Conservation (phyloP, 2,888 invertebrate species). For the Euproctis similis region DNA sequence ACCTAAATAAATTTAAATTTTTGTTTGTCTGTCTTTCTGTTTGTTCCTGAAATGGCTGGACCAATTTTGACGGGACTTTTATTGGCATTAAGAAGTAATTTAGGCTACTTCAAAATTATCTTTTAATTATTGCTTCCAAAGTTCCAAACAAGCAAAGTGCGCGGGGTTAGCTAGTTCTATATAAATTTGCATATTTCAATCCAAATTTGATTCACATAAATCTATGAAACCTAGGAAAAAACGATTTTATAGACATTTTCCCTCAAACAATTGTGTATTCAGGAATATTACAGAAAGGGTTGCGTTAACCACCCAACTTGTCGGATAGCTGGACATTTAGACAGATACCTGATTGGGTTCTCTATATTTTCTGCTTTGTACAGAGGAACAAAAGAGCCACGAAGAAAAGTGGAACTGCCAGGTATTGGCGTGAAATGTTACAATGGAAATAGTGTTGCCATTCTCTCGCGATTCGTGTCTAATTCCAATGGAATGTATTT, state of each 20-base stretch:
- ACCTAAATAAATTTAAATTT: too few species aligned
- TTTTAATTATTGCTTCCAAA: too few species aligned
- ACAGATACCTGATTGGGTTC: conserved; percentile 54
- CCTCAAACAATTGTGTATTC: conserved; percentile 11
- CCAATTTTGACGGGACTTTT: too few species aligned
- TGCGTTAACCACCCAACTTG: conserved; percentile 25
- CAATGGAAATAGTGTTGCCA: conserved; percentile 46
- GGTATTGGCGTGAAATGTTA: conserved; percentile 31
- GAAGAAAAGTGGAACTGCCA: conserved; percentile 40
- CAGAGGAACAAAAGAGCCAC: conserved; percentile 33
- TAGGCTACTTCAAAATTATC: too few species aligned
- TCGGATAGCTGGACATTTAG: conserved; percentile 36
- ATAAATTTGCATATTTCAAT: too few species aligned
- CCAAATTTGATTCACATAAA: conserved; percentile 6
- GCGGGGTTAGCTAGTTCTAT: too few species aligned
- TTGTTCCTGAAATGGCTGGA: too few species aligned
- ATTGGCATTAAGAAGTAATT: too few species aligned
- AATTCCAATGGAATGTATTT: conserved; percentile 29
- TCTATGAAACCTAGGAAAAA: conserved; percentile 2
- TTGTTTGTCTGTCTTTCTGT: too few species aligned
- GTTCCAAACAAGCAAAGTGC: too few species aligned
- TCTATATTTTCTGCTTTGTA: conserved; percentile 39
- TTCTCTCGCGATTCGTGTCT: conserved; percentile 32
- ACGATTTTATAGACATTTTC: conserved; percentile 8
- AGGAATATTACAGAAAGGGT: conserved; percentile 22